Base-by-base conservation (phyloP, 2,888 invertebrate genomes). In the Cephus pygmeus region DNA sequence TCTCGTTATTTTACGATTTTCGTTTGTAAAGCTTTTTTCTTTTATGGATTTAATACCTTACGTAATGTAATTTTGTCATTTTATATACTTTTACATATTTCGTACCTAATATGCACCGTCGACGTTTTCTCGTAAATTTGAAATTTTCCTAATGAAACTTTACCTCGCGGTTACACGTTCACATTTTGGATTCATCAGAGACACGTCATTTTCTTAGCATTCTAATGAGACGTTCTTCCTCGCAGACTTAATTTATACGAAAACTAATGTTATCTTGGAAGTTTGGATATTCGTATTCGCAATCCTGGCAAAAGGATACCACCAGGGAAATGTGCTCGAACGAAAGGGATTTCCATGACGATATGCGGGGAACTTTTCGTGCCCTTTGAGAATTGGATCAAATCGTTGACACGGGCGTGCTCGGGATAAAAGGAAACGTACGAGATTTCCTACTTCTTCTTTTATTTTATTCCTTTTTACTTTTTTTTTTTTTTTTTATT, bases 371-470 rank as follows among this genome's bases (percentile, higher is more conserved):
- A 23, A 56, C 23, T 23, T 56, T 23, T 56, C 56, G 23, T 23
- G 56, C 56, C 56, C 56, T 56, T 56, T 56, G 56, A 56, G 56
- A 56, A 56, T 56, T 56, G 56, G 56, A 56, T 56, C 23, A 56
- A 56, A 15, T 56, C 56, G 56, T 56, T 56, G 56, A 23, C 56
- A 56, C 56, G 56, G 56, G 56, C 23, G 56, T 56, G 56, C 23
- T 56, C 56, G 23, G 23, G 56, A 56, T 56, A 56, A 56, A 56
- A 23, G 56, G 3, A 56, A 79, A 73, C 69, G 77, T 73, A 78
- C 78, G 74, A 81, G 77, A 78, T 79, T 79, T 34, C 1, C 36
- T n/a, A 34, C 12, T 11, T 34, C 71, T n/a, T 71, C 35, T 12
- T 35, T 35, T 35, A 35, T 35, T 34, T 23, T 68, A 15, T 31